Conservation (phyloP, 2,888 invertebrate genomes). For the Pachydiplax longipennis region DNA sequence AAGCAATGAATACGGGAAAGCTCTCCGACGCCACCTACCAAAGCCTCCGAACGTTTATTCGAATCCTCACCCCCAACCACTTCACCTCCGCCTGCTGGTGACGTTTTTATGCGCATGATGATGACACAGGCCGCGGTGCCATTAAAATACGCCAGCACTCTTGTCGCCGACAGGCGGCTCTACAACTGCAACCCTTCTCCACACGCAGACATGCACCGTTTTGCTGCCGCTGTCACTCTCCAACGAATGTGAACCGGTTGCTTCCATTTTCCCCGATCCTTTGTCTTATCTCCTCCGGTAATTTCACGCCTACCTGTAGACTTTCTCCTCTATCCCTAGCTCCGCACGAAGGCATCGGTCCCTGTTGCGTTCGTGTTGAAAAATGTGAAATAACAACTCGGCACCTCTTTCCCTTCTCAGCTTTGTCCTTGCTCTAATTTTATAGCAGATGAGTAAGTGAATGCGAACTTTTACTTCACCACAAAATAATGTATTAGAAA, state of each 20-base stretch:
- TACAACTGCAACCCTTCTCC: not conserved
- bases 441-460: too few species aligned
- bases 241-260: too few species aligned
- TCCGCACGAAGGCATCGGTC: not conserved
- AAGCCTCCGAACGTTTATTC: not conserved
- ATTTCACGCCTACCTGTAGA: not conserved
- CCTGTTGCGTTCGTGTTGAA: not conserved
- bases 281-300: too few species aligned
- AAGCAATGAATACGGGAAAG: not conserved
- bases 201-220: too few species aligned
- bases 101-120: not conserved
- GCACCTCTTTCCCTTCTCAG: not conserved
- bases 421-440: not conserved
- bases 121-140: not conserved
- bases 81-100: not conserved
- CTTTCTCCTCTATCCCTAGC: not conserved
- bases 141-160: not conserved
- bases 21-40: not conserved
- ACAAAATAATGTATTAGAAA: too few species aligned
- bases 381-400: too few species aligned
- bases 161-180: not conserved
- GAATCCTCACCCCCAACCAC: not conserved
- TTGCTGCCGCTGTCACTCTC: too few species aligned
- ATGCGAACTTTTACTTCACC: too few species aligned
- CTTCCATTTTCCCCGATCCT: too few species aligned